Conservation (phyloP, 2,888 invertebrate species). For the Operophtera brumata region DNA sequence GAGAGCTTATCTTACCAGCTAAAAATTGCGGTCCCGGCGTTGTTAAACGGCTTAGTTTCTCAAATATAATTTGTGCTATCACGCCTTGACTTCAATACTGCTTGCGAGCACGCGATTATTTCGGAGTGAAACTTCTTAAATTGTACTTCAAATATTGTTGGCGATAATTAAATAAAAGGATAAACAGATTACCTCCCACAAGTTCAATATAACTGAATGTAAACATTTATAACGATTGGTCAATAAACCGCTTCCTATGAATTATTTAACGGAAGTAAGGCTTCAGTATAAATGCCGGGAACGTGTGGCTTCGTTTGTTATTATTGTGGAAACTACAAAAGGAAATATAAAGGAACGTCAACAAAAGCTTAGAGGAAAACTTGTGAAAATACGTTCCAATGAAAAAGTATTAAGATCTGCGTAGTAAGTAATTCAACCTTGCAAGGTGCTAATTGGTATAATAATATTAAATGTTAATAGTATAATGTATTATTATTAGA, state of each 20-base stretch:
- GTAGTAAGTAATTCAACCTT: not conserved
- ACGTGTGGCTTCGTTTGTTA: slow-evolving; percentile 8
- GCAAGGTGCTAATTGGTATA: not conserved
- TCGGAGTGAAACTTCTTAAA: not conserved
- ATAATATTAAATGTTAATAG: not conserved
- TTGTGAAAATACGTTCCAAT: not conserved
- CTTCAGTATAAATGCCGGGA: slow-evolving; percentile 1
- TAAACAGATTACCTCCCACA: slow-evolving; percentile 7
- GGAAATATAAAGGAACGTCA: slow-evolving; percentile 5
- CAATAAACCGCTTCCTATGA: slow-evolving; percentile 4
- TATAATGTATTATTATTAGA: not conserved
- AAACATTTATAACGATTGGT: slow-evolving; percentile 12
- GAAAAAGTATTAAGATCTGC: slow-evolving; percentile 6
- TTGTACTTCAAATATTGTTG: not conserved
- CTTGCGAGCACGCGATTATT: too few species aligned
- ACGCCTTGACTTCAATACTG: too few species aligned
- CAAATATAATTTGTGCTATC: too few species aligned
- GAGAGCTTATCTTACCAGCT: not conserved
- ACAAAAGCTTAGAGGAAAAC: slow-evolving; percentile 11
- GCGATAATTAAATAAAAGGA: slow-evolving; percentile 3
- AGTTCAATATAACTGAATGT: slow-evolving; percentile 14
- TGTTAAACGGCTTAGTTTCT: too few species aligned
- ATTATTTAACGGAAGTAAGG: slow-evolving; percentile 16
- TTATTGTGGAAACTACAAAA: slow-evolving; percentile 5
- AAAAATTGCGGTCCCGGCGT: not conserved